Conservation (phyloP, 2,113 vertebrate genomes). For the Phyllostomus discolor region DNA sequence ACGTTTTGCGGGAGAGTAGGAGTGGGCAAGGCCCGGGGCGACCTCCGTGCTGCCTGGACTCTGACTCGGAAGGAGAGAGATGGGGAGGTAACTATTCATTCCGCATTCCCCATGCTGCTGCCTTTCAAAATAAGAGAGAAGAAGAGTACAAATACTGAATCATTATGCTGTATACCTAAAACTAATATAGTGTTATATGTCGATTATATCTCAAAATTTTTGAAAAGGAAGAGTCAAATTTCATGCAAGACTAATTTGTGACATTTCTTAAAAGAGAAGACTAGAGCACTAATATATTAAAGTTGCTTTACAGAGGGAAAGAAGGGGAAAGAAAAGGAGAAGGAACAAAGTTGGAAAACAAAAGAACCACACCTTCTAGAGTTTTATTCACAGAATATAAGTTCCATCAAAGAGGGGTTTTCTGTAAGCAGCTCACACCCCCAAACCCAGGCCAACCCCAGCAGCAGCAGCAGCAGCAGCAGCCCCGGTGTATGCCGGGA, state of each 20-base stretch:
- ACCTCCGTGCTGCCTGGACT: background rate
- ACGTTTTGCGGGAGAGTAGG: background rate
- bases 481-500: background rate
- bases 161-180: background rate
- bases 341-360: background rate
- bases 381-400: background rate
- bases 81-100: background rate
- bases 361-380: background rate
- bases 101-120: background rate
- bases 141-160: background rate
- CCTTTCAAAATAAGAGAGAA: background rate
- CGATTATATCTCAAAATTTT: background rate
- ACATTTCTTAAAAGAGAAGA: conserved; percentile 16
- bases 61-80: background rate
- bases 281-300: background rate
- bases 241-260: background rate
- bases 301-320: background rate
- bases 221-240: background rate
- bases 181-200: background rate
- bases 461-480: background rate
- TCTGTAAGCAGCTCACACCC: background rate
- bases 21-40: background rate
- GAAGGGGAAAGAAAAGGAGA: background rate
- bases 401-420: background rate
- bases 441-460: background rate